phyloP scores from a whole-genome alignment of 2,888 invertebrate genomes.

The Smittia aterrima region DNA sequence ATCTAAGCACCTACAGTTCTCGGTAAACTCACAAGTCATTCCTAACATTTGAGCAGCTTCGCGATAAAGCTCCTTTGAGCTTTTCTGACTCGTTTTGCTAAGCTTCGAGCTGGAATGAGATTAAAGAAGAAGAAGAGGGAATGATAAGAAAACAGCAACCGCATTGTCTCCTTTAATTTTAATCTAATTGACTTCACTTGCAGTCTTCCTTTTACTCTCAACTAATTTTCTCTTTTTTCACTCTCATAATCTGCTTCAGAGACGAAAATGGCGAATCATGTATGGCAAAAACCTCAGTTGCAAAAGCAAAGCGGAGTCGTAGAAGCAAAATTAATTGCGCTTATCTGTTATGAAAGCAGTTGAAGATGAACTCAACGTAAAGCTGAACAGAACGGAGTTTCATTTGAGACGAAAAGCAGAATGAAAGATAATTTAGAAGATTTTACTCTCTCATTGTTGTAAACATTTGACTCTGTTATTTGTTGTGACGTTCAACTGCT shows the following conservation, averaged over 20 bases:
- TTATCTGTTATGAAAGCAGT: slow-evolving; percentile 14
- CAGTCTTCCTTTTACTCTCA: background rate
- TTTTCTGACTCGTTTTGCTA: slow-evolving; percentile 47
- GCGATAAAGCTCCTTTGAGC: slow-evolving; percentile 57
- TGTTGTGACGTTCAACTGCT: background rate
- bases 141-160: slow-evolving; percentile 4
- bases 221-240: background rate
- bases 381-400: background rate
- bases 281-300: background rate
- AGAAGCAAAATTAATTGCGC: slow-evolving; percentile 31
- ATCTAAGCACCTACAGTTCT: slow-evolving; percentile 61
- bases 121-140: background rate
- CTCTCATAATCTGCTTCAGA: background rate
- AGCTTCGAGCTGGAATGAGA: slow-evolving; percentile 17
- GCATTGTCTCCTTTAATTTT: background rate
- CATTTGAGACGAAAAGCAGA: background rate
- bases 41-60: slow-evolving; percentile 60
- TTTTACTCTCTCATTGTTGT: background rate
- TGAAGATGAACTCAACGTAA: background rate
- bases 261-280: background rate
- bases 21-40: slow-evolving; percentile 59
- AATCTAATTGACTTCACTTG: slow-evolving; percentile 20
- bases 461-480: background rate
- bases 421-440: too few species aligned
- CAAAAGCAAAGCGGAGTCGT: background rate